Evolutionary conservation across 2,113 vertebrate species (phyloP).

Genomic region (Ptychochromis oligacanthus): DNA sequence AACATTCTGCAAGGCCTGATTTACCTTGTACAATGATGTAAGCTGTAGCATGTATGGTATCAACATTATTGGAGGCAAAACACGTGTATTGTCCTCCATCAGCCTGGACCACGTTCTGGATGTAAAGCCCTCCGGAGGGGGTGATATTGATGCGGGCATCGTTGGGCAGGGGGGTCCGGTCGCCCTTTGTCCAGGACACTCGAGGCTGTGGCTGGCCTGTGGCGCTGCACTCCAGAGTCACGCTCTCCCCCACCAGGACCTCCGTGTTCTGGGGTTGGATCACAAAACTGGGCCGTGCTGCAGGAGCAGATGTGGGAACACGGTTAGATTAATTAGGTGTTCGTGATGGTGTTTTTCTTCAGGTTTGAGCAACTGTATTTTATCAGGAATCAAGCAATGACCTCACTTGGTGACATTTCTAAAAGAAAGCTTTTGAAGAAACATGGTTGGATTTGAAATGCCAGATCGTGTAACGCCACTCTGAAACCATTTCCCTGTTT

Average conservation of each 20-base stretch:
- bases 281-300: slow-evolving; percentile 94
- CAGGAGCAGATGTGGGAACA: neutral
- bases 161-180: slow-evolving; percentile 87
- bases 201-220: slow-evolving; percentile 90
- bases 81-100: slow-evolving; percentile 95
- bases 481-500: neutral
- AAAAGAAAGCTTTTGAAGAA: neutral
- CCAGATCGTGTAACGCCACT: no score
- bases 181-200: slow-evolving; percentile 92
- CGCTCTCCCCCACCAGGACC: slow-evolving; percentile 94
- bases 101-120: slow-evolving; percentile 88
- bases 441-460: rapidly evolving
- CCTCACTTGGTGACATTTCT: neutral
- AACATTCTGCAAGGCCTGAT: no score
- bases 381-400: neutral
- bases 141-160: slow-evolving; percentile 91
- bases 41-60: slow-evolving; percentile 90
- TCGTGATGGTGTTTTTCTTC: neutral
- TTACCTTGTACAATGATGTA: slow-evolving; percentile 96
- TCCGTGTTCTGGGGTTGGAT: slow-evolving; percentile 98
- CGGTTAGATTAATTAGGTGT: neutral
- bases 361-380: neutral
- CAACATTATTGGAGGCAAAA: slow-evolving; percentile 92
- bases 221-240: slow-evolving; percentile 96
- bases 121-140: slow-evolving; percentile 92